Evolutionary conservation across 37 sponge, comb jelly and placozoan genomes (phyloP), one percentile per base, ranked within the genome.

Genomic region (Geodia barretti): DNA sequence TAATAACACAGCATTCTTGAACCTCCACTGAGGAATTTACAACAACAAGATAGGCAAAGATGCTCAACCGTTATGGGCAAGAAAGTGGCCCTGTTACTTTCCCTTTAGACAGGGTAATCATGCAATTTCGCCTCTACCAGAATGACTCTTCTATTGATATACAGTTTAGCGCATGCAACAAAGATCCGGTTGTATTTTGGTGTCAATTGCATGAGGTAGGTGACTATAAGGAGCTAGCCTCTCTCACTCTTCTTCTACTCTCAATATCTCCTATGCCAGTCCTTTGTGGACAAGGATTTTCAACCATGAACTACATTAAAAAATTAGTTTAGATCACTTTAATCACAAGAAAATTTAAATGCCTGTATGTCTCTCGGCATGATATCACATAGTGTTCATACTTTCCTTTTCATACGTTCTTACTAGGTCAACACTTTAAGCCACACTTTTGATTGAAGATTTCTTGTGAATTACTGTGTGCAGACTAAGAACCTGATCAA

Each of bases 401-500:
- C 60, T 58, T 58, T 58, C 19, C 60, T 19, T 21, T 58, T 58
- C 60, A n/a, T n/a, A n/a, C n/a, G n/a, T n/a, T n/a, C n/a, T n/a
- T n/a, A n/a, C n/a, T n/a, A n/a, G n/a, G n/a, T n/a, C n/a, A n/a
- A n/a, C n/a, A n/a, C n/a, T n/a, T n/a, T n/a, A n/a, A n/a, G n/a
- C n/a, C n/a, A n/a, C n/a, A n/a, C n/a, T n/a, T n/a, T n/a, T n/a
- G n/a, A n/a, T n/a, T n/a, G n/a, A n/a, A n/a, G n/a, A n/a, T n/a
- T n/a, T n/a, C n/a, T n/a, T n/a, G n/a, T n/a, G n/a, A n/a, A n/a
- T n/a, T n/a, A n/a, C n/a, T n/a, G n/a, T n/a, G n/a, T n/a, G n/a
- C 42, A 82, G 69, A 84, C 89, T 1, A 73, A 42, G 59, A 39
- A 82, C 4, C 66, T 41, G 68, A 41, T 88, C 60, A 70, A 65